Evolutionary conservation across 2,797 vertebrate genomes (phyloP).

Genomic region (Malacoctenus gilli): DNA sequence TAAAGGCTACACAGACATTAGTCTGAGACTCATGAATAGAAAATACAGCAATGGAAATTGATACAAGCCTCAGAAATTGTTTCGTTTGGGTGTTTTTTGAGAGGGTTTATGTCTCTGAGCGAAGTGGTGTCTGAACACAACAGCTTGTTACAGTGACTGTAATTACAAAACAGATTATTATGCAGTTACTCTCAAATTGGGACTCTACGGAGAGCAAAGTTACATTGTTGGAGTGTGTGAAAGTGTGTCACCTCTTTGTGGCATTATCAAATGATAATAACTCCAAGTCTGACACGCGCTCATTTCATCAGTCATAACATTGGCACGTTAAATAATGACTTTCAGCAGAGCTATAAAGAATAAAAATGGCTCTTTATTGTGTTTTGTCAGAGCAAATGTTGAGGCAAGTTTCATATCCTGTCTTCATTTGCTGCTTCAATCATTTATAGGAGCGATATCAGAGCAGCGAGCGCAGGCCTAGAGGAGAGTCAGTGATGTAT

Average conservation of each 20-base stretch:
- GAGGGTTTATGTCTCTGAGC: too few species aligned
- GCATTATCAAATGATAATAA: neutral
- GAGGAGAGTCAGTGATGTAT: slow-evolving; percentile 38
- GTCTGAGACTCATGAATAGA: too few species aligned
- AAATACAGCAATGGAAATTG: too few species aligned
- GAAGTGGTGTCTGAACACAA: neutral
- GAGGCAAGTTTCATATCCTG: slow-evolving; percentile 12
- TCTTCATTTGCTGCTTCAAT: slow-evolving; percentile 28
- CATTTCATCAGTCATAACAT: neutral
- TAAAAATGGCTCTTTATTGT: slow-evolving; percentile 11
- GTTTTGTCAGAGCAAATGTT: slow-evolving; percentile 18
- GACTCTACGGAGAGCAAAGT: neutral
- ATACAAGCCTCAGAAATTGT: too few species aligned
- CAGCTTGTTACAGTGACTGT: slow-evolving; percentile 3
- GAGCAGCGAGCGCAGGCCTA: slow-evolving; percentile 15
- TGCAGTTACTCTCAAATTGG: neutral
- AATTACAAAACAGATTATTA: slow-evolving; percentile 14
- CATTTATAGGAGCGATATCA: slow-evolving; percentile 28
- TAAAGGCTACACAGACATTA: too few species aligned
- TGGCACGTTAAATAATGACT: neutral
- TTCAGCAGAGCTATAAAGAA: slow-evolving; percentile 1
- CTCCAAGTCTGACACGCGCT: neutral
- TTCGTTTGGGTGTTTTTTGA: too few species aligned
- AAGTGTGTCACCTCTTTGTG: neutral
- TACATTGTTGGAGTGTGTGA: slow-evolving; percentile 1